A percentile compares a stretch with the other conserved stretches of the same genome.
These are phyloP conservation scores for Oenanthe oenanthe DNA, from an alignment of 2,113 vertebrate species.

Conservation along the genomic window DNA sequence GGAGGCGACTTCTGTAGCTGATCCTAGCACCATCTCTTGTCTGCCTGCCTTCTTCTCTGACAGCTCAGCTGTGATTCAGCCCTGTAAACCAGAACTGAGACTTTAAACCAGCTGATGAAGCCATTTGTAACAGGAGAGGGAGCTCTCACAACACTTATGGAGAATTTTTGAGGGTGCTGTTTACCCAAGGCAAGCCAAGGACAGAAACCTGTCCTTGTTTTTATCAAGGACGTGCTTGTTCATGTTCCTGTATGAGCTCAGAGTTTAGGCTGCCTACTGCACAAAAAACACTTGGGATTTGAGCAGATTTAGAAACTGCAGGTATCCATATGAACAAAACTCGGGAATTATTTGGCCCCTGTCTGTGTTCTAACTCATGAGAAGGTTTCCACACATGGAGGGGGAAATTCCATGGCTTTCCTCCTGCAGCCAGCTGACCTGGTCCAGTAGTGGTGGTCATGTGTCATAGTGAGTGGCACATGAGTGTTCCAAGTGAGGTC, in stretches of 20 bases:
- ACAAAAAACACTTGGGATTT: background rate
- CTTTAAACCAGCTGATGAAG: background rate
- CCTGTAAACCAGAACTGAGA: background rate
- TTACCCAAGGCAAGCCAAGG: background rate
- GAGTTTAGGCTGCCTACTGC: background rate
- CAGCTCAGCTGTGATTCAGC: background rate
- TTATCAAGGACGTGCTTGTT: background rate
- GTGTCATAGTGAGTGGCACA: background rate
- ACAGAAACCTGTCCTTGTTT: background rate
- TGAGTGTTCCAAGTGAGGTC: background rate
- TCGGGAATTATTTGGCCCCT: background rate
- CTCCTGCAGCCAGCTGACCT: background rate
- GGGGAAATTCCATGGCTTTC: background rate
- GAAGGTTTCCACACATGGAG: background rate
- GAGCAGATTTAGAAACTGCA: background rate
- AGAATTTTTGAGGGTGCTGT: background rate
- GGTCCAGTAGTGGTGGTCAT: background rate
- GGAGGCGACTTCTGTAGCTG: background rate
- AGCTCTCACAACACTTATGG: conserved; percentile 28
- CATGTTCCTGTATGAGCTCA: background rate
- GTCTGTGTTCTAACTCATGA: background rate
- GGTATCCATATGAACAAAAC: background rate
- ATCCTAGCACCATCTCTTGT: background rate
- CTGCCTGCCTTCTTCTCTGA: background rate
- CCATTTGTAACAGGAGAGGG: conserved; percentile 34